phyloP scores from a whole-genome alignment of 2,888 invertebrate genomes.

The Anticlea derivata region DNA sequence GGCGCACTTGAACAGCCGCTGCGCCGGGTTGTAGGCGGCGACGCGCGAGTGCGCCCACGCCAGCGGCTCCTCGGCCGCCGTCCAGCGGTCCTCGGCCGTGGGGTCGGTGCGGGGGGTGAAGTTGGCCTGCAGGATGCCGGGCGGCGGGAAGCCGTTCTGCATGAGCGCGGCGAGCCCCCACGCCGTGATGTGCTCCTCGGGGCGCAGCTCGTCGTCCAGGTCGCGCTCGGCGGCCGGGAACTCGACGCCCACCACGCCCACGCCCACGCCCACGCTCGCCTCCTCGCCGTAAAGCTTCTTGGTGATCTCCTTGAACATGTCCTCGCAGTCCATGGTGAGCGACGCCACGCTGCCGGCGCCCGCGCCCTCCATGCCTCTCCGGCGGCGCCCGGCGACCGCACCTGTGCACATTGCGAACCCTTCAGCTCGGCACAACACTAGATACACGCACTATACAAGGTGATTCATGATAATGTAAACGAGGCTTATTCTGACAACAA shows the following conservation, averaged over 20 bases:
- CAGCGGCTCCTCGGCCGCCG: conserved; percentile 87
- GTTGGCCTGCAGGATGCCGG: conserved; percentile 85
- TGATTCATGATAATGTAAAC: no score
- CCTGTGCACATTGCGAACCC: not conserved
- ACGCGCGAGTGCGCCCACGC: conserved; percentile 91
- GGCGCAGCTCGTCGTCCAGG: conserved; percentile 82
- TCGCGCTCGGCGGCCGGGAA: conserved; percentile 80
- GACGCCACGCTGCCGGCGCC: conserved; percentile 73
- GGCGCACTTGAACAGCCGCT: conserved; percentile 89
- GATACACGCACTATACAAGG: no score
- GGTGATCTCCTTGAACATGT: conserved; percentile 96
- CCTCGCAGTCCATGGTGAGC: conserved; percentile 89
- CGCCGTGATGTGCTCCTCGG: conserved; percentile 89
- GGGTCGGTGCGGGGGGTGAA: conserved; percentile 81
- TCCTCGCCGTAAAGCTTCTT: conserved; percentile 96
- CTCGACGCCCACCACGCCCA: conserved; percentile 70
- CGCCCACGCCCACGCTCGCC: conserved; percentile 64
- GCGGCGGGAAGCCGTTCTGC: conserved; percentile 89
- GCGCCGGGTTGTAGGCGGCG: conserved; percentile 90
- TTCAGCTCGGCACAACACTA: no score
- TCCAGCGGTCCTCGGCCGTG: conserved; percentile 84
- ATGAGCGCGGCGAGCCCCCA: conserved; percentile 90
- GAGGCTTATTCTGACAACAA: no score
- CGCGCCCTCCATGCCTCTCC: conserved; percentile 78
- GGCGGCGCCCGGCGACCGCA: conserved; percentile 1